A percentile compares a stretch with the other conserved stretches of the same genome.
Conservation (phyloP, 2,797 vertebrate species). For the Prionace glauca region DNA sequence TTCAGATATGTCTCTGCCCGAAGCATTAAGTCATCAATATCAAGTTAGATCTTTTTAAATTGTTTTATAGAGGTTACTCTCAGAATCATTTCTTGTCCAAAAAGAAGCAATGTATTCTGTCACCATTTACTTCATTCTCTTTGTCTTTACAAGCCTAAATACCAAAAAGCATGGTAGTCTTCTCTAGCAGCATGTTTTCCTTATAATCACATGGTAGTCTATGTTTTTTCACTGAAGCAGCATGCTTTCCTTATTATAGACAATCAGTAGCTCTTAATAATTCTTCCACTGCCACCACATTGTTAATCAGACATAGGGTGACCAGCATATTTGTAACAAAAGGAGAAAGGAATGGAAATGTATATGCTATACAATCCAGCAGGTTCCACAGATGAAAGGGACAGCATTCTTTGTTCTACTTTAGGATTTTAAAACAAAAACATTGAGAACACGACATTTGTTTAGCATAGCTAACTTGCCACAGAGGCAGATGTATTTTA, state of each 20-base stretch:
- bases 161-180: conserved; percentile 33
- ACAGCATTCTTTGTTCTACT: background rate
- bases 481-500: background rate
- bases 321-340: conserved; percentile 17
- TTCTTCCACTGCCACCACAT: background rate
- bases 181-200: background rate
- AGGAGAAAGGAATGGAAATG: background rate
- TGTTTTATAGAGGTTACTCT: background rate
- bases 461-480: background rate
- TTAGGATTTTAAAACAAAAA: background rate
- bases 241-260: conserved; percentile 22
- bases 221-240: background rate
- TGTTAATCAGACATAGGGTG: background rate
- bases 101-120: conserved; percentile 6
- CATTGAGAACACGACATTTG: background rate
- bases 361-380: background rate
- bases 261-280: conserved; percentile 35
- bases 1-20: background rate
- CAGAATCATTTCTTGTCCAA: background rate
- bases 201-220: background rate
- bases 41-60: background rate
- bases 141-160: conserved; percentile 6
- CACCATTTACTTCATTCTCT: background rate
- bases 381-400: background rate
- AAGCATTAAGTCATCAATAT: background rate